phyloP scores from a whole-genome alignment of 2,113 vertebrate genomes.

The Peromyscus californicus region DNA sequence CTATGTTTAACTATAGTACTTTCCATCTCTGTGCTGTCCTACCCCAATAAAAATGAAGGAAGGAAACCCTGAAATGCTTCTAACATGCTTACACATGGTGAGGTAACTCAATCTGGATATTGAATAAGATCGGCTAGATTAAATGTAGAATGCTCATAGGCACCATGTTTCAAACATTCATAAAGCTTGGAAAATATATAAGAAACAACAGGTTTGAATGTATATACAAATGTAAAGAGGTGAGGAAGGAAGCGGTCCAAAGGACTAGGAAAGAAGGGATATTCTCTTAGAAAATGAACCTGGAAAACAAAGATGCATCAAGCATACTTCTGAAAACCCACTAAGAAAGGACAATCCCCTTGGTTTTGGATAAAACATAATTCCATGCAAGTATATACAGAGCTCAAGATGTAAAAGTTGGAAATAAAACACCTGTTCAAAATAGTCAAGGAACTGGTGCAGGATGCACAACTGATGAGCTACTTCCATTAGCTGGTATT shows the following conservation, averaged over 20 bases:
- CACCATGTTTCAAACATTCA: conserved; percentile 51
- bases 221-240: neutral
- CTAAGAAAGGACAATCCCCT: conserved; percentile 37
- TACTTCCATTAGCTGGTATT: conserved; percentile 70
- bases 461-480: conserved; percentile 70
- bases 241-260: neutral
- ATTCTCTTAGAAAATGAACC: conserved; percentile 27
- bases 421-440: conserved; percentile 31
- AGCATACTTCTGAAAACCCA: conserved; percentile 45
- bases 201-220: conserved; percentile 39
- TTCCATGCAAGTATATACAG: neutral
- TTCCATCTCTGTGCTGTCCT: neutral
- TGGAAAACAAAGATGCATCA: conserved; percentile 22
- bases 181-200: conserved; percentile 57
- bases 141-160: conserved; percentile 36
- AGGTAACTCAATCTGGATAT: conserved; percentile 24
- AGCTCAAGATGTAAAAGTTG: conserved; percentile 49
- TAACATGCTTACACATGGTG: neutral
- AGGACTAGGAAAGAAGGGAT: neutral
- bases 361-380: conserved; percentile 35
- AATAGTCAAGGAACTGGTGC: conserved; percentile 20
- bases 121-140: conserved; percentile 56
- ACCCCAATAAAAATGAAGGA: neutral
- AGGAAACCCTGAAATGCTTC: conserved; percentile 34
- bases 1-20: neutral